Conservation (phyloP, 2,113 vertebrate genomes). For the Onychostoma macrolepis region DNA sequence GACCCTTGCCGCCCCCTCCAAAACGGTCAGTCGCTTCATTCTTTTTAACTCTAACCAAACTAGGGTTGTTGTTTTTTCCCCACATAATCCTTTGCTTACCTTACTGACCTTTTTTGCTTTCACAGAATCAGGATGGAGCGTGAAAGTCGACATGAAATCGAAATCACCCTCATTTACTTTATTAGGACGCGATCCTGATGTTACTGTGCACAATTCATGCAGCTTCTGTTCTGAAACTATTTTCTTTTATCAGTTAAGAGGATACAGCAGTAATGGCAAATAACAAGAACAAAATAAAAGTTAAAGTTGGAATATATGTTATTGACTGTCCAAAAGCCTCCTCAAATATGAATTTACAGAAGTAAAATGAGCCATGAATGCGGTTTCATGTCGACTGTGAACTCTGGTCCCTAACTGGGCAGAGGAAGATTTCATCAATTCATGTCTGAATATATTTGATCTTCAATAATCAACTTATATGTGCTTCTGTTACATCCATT, state of each 20-base stretch:
- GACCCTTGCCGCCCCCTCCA: conserved; percentile 93
- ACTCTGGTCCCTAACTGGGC: background rate
- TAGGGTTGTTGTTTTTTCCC: background rate
- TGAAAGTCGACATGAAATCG: background rate
- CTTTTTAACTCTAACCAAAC: conserved; percentile 48
- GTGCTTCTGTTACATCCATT: background rate
- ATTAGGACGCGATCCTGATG: background rate
- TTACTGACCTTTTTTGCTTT: background rate
- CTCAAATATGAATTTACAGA: background rate
- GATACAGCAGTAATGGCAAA: background rate
- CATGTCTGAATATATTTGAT: background rate
- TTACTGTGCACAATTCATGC: background rate
- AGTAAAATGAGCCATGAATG: background rate
- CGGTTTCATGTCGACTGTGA: background rate
- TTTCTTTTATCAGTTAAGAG: background rate
- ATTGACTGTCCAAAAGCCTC: background rate
- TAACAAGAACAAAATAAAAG: background rate
- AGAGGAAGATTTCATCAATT: background rate
- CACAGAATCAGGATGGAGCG: background rate
- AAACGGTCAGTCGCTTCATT: conserved; percentile 86
- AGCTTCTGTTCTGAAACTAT: background rate
- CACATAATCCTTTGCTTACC: background rate
- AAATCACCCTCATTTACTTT: background rate
- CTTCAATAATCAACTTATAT: conserved; percentile 4
- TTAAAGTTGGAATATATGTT: background rate